Evolutionary conservation across 1,140 invertebrate species (phyloP).

Genomic region (Hydropsyche tenuis): DNA sequence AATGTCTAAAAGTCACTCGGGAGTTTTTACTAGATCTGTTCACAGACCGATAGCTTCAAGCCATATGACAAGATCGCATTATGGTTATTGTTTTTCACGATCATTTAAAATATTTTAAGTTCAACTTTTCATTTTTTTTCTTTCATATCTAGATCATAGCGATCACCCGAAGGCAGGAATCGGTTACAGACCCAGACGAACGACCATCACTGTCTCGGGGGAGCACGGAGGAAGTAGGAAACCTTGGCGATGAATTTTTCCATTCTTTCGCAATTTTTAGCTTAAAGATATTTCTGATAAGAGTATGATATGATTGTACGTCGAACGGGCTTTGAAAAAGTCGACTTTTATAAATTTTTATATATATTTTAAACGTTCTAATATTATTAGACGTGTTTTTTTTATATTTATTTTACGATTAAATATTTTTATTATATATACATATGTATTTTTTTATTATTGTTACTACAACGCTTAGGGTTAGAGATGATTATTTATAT

Average conservation of each 20-base stretch:
- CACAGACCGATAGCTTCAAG: slow-evolving; percentile 7
- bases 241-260: slow-evolving; percentile 45
- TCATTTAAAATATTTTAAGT: neutral
- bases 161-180: slow-evolving; percentile 33
- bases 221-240: slow-evolving; percentile 40
- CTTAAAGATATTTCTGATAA: neutral
- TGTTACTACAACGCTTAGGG: neutral
- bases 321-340: too few relatives aligned
- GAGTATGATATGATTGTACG: too few relatives aligned
- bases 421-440: slow-evolving; percentile 36
- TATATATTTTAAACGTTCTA: slow-evolving; percentile 1
- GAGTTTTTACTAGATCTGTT: slow-evolving; percentile 41
- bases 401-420: slow-evolving; percentile 20
- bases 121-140: neutral
- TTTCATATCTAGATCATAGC: slow-evolving; percentile 41
- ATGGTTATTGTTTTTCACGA: slow-evolving; percentile 23
- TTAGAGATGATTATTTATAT: too few relatives aligned
- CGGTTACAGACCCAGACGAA: slow-evolving; percentile 37
- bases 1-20: slow-evolving; percentile 48
- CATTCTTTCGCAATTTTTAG: neutral
- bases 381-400: neutral
- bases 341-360: too few relatives aligned
- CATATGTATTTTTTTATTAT: slow-evolving; percentile 4
- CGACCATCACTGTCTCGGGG: slow-evolving; percentile 35
- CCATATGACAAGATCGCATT: slow-evolving; percentile 45